These are phyloP conservation scores for Halichoerus grypus DNA, from an alignment of 2,113 vertebrate genomes.

Conservation along the genomic window DNA sequence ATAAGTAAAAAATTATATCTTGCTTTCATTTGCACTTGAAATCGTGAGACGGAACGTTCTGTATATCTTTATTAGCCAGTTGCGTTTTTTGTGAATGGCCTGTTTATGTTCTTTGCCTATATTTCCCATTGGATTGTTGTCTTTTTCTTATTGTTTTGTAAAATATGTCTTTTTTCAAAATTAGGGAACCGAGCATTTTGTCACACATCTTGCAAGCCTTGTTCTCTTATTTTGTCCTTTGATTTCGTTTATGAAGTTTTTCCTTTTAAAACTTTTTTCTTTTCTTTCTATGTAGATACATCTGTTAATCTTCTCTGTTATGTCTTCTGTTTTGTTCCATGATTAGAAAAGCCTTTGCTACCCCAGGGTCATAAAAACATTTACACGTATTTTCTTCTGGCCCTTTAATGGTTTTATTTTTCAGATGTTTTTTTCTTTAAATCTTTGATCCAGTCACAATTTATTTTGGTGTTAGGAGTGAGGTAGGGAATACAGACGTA, in stretches of 20 bases:
- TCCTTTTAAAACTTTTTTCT: background rate
- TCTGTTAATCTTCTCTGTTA: slow-evolving; percentile 49
- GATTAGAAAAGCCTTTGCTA: slow-evolving; percentile 17
- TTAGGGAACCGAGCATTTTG: background rate
- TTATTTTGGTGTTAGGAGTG: slow-evolving; percentile 60
- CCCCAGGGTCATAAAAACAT: slow-evolving; percentile 29
- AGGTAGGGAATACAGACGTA: slow-evolving; percentile 61
- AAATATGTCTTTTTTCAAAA: background rate
- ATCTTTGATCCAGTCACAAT: slow-evolving; percentile 56
- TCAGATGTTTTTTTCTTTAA: background rate
- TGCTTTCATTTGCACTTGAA: slow-evolving; percentile 49
- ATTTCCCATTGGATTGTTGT: background rate
- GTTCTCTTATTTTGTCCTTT: slow-evolving; percentile 23
- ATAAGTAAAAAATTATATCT: background rate
- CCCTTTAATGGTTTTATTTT: slow-evolving; percentile 59
- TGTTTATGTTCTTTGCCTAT: background rate
- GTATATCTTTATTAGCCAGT: slow-evolving; percentile 33
- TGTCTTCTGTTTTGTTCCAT: slow-evolving; percentile 30
- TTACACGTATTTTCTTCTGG: slow-evolving; percentile 35
- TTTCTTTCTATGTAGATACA: background rate
- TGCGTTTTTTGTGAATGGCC: background rate
- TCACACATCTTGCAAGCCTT: background rate
- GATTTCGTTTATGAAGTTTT: slow-evolving; percentile 20
- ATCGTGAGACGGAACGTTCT: slow-evolving; percentile 5
- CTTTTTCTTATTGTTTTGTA: slow-evolving; percentile 3